Conservation (phyloP, 2,113 vertebrate genomes). For the Semnornis frantzii region DNA sequence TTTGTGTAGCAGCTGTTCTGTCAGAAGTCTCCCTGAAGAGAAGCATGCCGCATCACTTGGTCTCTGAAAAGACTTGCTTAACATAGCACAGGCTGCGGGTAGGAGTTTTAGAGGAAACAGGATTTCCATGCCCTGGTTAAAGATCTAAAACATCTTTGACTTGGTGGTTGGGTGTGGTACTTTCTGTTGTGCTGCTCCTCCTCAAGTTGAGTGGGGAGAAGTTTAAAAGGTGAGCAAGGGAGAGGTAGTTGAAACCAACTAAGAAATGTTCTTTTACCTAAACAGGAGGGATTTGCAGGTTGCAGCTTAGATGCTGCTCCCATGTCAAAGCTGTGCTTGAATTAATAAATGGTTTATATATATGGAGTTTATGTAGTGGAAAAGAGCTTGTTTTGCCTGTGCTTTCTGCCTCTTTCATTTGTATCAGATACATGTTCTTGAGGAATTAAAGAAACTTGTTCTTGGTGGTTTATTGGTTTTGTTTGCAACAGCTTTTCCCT, state of each 20-base stretch:
- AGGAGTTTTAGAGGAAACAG: background rate
- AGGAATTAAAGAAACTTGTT: background rate
- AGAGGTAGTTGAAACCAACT: background rate
- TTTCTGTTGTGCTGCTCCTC: background rate
- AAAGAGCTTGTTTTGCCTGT: background rate
- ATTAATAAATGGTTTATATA: background rate
- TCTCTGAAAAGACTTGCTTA: background rate
- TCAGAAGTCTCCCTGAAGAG: background rate
- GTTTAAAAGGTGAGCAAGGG: background rate
- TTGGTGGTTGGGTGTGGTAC: background rate
- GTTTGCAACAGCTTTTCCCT: background rate
- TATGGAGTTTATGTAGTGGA: background rate
- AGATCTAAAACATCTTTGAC: background rate
- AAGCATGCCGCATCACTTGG: background rate
- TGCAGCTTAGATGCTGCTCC: background rate
- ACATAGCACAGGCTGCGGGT: background rate
- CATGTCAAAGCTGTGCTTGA: background rate
- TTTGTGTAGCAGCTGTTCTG: background rate
- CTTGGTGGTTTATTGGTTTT: background rate
- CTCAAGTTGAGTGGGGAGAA: background rate
- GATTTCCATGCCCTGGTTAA: background rate
- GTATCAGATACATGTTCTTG: background rate
- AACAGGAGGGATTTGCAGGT: background rate
- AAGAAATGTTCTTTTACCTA: background rate
- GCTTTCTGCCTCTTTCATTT: background rate